These are phyloP conservation scores for Drosophila eugracilis DNA, from an alignment of 1,140 invertebrate genomes.

Conservation along the genomic window DNA sequence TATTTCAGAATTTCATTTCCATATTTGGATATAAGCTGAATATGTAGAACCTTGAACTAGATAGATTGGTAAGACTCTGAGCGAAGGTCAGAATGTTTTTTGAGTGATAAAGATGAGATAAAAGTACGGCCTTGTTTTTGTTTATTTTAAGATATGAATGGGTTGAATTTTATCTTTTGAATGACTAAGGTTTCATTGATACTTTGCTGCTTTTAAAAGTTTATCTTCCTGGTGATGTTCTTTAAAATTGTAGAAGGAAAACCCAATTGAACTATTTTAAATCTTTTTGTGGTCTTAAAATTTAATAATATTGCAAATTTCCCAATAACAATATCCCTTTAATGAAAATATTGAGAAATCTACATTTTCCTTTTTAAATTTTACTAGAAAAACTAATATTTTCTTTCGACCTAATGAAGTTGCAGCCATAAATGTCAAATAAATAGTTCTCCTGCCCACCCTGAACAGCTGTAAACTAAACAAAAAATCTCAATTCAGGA, in stretches of 20 bases:
- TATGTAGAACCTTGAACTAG: slow-evolving; percentile 43
- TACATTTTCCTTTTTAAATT: not conserved
- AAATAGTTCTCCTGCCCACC: slow-evolving; percentile 4
- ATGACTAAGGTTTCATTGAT: not conserved
- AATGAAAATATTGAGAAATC: no score
- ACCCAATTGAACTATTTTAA: no score
- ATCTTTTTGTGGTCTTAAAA: no score
- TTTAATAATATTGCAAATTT: no score
- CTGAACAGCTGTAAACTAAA: slow-evolving; percentile 33
- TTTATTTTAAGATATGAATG: not conserved
- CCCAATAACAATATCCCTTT: no score
- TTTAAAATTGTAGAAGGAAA: no score
- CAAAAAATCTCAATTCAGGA: not conserved
- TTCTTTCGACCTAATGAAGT: slow-evolving; percentile 29
- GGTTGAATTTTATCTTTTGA: not conserved
- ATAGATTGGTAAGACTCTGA: slow-evolving; percentile 19
- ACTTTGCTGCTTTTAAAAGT: not conserved
- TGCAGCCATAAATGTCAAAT: slow-evolving; percentile 29
- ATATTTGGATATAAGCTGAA: not conserved
- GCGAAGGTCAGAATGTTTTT: slow-evolving; percentile 33
- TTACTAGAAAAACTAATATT: slow-evolving; percentile 20
- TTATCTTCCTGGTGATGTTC: no score
- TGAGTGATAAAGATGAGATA: slow-evolving; percentile 33
- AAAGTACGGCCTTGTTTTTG: not conserved
- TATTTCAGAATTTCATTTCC: slow-evolving; percentile 34